Percentiles rank a stretch among this genome's conserved stretches.
Evolutionary conservation across 1,140 invertebrate genomes (phyloP).

Genomic region (Cydia pomonella): DNA sequence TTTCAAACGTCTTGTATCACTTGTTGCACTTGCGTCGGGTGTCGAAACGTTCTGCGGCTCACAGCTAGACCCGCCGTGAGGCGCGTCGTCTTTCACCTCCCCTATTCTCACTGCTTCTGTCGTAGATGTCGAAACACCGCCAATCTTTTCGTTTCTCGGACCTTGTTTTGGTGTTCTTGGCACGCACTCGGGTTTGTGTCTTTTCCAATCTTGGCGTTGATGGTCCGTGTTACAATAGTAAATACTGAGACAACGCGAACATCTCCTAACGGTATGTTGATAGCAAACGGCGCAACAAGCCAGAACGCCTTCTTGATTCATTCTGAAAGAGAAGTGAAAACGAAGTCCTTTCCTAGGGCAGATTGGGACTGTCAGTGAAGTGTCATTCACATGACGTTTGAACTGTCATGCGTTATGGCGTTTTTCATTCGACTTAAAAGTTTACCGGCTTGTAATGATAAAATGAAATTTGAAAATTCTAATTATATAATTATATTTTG

Average conservation of each 20-base stretch:
- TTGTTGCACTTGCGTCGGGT: conserved; percentile 39
- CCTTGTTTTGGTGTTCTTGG: conserved; percentile 68
- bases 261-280: conserved; percentile 85
- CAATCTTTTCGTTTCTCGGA: conserved; percentile 53
- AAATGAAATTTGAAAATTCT: background rate
- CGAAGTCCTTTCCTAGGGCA: conserved; percentile 26
- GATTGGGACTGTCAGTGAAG: conserved; percentile 2
- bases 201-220: conserved; percentile 88
- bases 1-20: conserved; percentile 57
- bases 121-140: conserved; percentile 49
- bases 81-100: conserved; percentile 36
- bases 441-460: background rate
- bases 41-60: conserved; percentile 36
- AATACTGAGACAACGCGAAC: conserved; percentile 85
- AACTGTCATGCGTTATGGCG: conserved; percentile 5
- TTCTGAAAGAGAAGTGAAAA: conserved; percentile 56
- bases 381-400: conserved; percentile 5
- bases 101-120: conserved; percentile 44
- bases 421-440: background rate
- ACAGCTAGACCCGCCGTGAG: conserved; percentile 37
- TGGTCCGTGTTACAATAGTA: conserved; percentile 91
- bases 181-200: conserved; percentile 83
- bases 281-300: conserved; percentile 86
- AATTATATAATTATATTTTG: too few species aligned
- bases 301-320: conserved; percentile 73